Conservation (phyloP, 2,113 vertebrate species). For the Mixornis gularis region DNA sequence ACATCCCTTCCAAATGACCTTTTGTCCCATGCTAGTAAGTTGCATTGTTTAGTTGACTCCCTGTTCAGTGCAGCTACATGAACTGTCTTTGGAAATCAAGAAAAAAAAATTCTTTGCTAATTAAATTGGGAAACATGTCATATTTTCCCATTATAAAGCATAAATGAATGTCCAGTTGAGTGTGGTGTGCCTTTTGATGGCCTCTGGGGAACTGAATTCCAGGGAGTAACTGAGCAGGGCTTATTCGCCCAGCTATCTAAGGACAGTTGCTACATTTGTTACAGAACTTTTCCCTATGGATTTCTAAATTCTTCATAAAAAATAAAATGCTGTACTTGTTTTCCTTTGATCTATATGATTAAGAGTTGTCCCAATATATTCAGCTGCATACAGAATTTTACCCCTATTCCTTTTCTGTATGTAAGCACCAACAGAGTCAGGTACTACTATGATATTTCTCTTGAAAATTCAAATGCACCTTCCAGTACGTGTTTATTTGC, state of each 20-base stretch:
- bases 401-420: not conserved
- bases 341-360: not conserved
- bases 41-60: slow-evolving; percentile 71
- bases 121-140: slow-evolving; percentile 70
- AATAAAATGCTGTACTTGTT: not conserved
- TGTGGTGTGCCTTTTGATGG: not conserved
- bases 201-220: slow-evolving; percentile 30
- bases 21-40: slow-evolving; percentile 69
- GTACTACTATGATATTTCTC: not conserved
- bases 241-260: not conserved
- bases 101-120: slow-evolving; percentile 60
- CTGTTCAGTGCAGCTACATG: slow-evolving; percentile 52
- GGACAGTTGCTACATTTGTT: not conserved
- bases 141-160: slow-evolving; percentile 64
- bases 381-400: not conserved
- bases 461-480: not conserved
- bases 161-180: slow-evolving; percentile 51
- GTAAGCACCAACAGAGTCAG: not conserved
- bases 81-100: slow-evolving; percentile 62
- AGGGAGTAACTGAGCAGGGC: not conserved
- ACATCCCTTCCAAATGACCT: slow-evolving; percentile 83
- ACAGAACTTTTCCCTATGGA: not conserved
- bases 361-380: not conserved
- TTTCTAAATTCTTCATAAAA: not conserved
- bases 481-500: not conserved